Base-by-base conservation (phyloP, 2,888 invertebrate species). In the Cyrtodaria siliqua region DNA sequence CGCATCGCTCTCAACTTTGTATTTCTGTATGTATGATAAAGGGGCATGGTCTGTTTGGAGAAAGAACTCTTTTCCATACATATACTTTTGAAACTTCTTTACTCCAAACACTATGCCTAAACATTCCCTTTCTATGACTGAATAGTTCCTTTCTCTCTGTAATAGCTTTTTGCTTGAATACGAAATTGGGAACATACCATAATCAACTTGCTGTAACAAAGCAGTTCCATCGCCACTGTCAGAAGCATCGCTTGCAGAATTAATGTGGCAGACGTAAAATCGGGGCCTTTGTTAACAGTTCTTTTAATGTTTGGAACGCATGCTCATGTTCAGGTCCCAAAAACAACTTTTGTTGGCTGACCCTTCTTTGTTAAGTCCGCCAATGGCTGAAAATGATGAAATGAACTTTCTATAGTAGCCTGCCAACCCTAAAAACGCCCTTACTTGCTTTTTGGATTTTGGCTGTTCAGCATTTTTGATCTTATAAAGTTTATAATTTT, bases 181-280 rank as follows among this genome's bases (percentile, higher is more conserved):
- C 8, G 85, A 84, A 0, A 89, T 71, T 2, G 85, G 87, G 9
- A 69, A 67, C 16, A 78, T 60, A 1, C 27, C 52, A 9, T 69
- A 72, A 9, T 68, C 68, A 23, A 42, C 24, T 14, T 56, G 59
- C 55, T 83, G 89, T 52, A 84, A 20, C 3, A 89, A 74, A 0
- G 80, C 87, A 1, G 87, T 83, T 6, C 87, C 89, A 4, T 86
- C 33, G 0, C 86, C 89, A n/a, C 62, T 56, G 9, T 66, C 68
- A 8, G 84, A 85, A 4, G 85, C 89, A 61, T 90, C 87, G 9
- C 16, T 50, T 26, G n/a, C 20, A 50, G 18, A 2, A 52, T 20
- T 4, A 52, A 52, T 16, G 23, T 20, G 52, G 52, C 6, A 52
- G 8, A 3, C 52, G 14, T 6, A 52, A 23, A 6, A 52, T 52